phyloP scores from a whole-genome alignment of 2,113 vertebrate species.

The Sphyrna mokarran region DNA sequence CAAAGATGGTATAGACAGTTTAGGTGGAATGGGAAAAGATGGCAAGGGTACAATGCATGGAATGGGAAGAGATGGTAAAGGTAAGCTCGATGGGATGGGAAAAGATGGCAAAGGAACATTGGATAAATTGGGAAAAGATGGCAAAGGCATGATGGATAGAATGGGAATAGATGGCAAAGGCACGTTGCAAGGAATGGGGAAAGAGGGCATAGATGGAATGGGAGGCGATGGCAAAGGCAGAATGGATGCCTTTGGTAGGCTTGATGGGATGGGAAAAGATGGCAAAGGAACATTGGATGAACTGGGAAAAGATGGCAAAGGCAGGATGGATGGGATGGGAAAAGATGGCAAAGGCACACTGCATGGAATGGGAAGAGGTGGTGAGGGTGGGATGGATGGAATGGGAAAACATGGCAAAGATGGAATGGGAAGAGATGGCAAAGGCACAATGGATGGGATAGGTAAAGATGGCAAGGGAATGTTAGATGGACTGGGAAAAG shows the following conservation, averaged over 20 bases:
- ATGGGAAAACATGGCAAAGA: neutral
- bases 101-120: neutral
- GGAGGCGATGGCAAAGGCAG: neutral
- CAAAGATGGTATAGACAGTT: neutral
- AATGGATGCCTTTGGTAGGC: no score
- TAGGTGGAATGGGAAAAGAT: conserved; percentile 39
- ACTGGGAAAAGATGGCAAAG: neutral
- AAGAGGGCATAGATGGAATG: neutral
- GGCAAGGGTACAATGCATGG: conserved; percentile 40
- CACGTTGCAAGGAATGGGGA: neutral
- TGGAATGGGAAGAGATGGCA: neutral
- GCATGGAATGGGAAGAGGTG: no score
- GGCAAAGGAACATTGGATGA: neutral
- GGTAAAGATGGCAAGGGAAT: neutral
- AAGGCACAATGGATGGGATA: neutral
- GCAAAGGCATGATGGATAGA: neutral
- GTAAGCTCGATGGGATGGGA: neutral
- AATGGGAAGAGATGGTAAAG: neutral
- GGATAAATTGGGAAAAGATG: neutral
- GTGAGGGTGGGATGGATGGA: no score
- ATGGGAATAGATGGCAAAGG: neutral
- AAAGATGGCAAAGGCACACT: no score
- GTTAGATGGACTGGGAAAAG: neutral
- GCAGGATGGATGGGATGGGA: no score
- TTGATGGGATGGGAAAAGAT: neutral